Conservation (phyloP, 2,888 invertebrate genomes). For the Sceliomorpha sp. region DNA sequence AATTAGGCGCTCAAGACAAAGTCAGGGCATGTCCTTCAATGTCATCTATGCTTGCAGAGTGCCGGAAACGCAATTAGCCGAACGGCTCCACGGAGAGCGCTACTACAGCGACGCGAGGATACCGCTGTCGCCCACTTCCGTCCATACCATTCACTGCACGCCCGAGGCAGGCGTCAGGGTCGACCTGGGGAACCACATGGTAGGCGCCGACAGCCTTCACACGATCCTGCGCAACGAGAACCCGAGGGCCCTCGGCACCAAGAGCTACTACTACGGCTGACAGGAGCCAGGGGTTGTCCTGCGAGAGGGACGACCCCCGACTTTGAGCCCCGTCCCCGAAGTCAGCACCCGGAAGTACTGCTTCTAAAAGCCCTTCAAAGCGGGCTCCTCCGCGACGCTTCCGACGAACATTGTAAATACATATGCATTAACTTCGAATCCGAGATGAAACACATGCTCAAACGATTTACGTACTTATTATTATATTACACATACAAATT, state of each 20-base stretch:
- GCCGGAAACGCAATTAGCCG: constrained; percentile 75
- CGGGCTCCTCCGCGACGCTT: neutral
- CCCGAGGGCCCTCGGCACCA: constrained; percentile 72
- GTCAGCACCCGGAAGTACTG: constrained; percentile 78
- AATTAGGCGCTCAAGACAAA: neutral
- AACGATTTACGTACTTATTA: constrained; percentile 42
- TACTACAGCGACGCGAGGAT: constrained; percentile 74
- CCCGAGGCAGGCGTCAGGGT: constrained; percentile 69
- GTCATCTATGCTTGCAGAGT: constrained; percentile 62
- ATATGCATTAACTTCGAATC: constrained; percentile 25
- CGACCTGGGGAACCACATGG: constrained; percentile 78
- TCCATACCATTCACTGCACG: constrained; percentile 51
- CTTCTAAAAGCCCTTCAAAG: constrained; percentile 67
- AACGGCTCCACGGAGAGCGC: constrained; percentile 75
- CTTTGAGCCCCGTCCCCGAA: constrained; percentile 76
- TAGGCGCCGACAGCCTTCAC: constrained; percentile 77
- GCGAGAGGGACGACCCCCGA: constrained; percentile 64
- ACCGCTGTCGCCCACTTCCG: constrained; percentile 69
- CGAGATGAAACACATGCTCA: constrained; percentile 46
- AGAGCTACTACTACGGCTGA: constrained; percentile 87
- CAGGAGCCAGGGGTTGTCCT: constrained; percentile 83
- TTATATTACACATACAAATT: neutral
- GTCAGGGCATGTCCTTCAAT: neutral
- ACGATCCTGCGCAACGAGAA: constrained; percentile 75
- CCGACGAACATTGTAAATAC: constrained; percentile 39